Conservation (phyloP, 2,113 vertebrate species). For the Vimba vimba region DNA sequence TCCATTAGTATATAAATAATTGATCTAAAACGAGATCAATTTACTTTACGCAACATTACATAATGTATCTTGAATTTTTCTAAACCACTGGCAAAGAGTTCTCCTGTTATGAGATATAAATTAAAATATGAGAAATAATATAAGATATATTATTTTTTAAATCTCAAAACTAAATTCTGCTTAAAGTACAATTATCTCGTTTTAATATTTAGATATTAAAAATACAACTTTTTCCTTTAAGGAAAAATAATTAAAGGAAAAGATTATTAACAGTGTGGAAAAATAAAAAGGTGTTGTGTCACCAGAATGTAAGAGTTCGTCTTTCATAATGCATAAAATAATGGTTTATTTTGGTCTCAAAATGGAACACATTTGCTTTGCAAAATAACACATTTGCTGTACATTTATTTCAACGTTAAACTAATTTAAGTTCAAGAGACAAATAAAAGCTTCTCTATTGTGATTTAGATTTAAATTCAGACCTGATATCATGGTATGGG, state of each 20-base stretch:
- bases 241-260: background rate
- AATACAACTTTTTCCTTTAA: background rate
- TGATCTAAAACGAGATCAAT: background rate
- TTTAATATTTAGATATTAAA: background rate
- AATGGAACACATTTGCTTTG: background rate
- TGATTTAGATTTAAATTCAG: background rate
- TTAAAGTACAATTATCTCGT: background rate
- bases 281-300: conserved; percentile 9
- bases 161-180: background rate
- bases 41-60: background rate
- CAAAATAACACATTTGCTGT: background rate
- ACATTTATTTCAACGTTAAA: background rate
- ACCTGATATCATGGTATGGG: background rate
- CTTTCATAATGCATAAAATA: background rate
- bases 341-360: background rate
- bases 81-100: background rate
- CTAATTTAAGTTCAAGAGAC: background rate
- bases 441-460: background rate
- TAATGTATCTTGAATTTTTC: background rate
- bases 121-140: background rate
- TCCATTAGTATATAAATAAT: background rate
- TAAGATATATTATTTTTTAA: background rate
- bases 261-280: no score
- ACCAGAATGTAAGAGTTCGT: background rate
- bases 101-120: background rate